A percentile compares a stretch with the other conserved stretches of the same genome.
phyloP scores from a whole-genome alignment of 2,888 invertebrate species.

The Hemicrepidius hirtus region DNA sequence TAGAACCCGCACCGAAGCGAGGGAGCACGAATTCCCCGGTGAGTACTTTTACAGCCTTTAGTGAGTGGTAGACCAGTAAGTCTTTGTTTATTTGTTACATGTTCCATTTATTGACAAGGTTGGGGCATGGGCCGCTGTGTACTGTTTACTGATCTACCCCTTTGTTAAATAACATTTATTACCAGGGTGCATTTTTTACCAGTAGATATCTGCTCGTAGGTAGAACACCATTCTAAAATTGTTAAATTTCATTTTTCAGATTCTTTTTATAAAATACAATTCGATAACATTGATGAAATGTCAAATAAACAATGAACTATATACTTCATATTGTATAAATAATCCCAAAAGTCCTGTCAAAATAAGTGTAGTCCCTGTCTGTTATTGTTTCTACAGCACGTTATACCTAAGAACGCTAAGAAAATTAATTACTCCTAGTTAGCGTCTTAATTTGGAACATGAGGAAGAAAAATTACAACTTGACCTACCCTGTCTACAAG shows the following conservation, averaged over 20 bases:
- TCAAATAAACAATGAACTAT: not conserved
- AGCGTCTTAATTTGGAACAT: conserved; percentile 24
- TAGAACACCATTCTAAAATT: too few relatives aligned
- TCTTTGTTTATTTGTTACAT: too few relatives aligned
- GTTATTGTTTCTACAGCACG: conserved; percentile 2
- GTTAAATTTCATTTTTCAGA: not conserved
- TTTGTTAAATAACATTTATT: too few relatives aligned
- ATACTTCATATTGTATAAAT: not conserved
- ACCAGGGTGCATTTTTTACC: too few relatives aligned
- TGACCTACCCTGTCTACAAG: conserved; percentile 20
- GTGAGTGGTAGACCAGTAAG: too few relatives aligned
- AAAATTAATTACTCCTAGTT: conserved; percentile 19
- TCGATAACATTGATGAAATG: not conserved
- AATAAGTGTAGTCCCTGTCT: conserved; percentile 5
- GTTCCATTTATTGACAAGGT: too few relatives aligned
- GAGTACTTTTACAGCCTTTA: too few relatives aligned
- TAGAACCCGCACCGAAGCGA: too few relatives aligned
- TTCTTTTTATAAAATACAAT: not conserved
- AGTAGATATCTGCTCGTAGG: too few relatives aligned
- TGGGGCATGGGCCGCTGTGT: too few relatives aligned
- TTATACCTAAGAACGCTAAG: conserved; percentile 13
- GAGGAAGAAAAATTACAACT: conserved; percentile 28
- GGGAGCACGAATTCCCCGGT: too few relatives aligned
- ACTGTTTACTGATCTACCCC: too few relatives aligned
- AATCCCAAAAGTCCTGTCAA: not conserved